phyloP scores from a whole-genome alignment of 2,113 vertebrate species.

The Polyodon spathula region DNA sequence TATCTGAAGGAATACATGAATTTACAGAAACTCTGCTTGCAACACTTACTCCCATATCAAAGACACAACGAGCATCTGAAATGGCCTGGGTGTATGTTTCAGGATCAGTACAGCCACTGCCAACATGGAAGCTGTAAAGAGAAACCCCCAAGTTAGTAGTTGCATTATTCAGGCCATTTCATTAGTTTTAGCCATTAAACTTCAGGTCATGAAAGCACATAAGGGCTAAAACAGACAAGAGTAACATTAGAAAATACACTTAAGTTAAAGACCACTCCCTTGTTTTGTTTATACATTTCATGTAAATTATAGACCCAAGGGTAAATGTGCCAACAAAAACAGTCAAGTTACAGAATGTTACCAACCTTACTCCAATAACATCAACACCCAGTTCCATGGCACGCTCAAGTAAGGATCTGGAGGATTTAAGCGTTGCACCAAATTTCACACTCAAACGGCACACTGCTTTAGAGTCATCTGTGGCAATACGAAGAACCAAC shows the following conservation, averaged over 20 bases:
- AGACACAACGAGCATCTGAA: conserved; percentile 83
- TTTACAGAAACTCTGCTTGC: neutral
- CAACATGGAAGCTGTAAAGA: conserved; percentile 81
- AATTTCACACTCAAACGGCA: conserved; percentile 94
- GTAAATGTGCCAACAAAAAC: too few species aligned
- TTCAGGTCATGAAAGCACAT: too few species aligned
- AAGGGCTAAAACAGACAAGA: too few species aligned
- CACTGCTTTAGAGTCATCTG: conserved; percentile 88
- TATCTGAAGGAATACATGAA: too few species aligned
- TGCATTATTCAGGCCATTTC: too few species aligned
- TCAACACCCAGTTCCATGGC: conserved; percentile 81
- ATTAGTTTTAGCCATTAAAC: too few species aligned
- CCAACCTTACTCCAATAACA: conserved; percentile 77
- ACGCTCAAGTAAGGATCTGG: conserved; percentile 78
- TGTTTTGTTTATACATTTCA: too few species aligned
- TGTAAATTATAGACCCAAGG: too few species aligned
- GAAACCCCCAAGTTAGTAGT: neutral
- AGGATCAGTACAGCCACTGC: conserved; percentile 87
- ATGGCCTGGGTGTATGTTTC: conserved; percentile 82
- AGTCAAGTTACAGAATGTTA: too few species aligned
- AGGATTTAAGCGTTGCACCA: conserved; percentile 81
- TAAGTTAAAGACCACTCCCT: too few species aligned
- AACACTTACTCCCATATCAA: conserved; percentile 85
- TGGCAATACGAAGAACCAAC: conserved; percentile 88
- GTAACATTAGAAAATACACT: too few species aligned